A percentile compares a stretch with the other conserved stretches of the same genome.
These are phyloP conservation scores for Tenthredo notha DNA, from an alignment of 2,888 invertebrate species.

Conservation along the genomic window DNA sequence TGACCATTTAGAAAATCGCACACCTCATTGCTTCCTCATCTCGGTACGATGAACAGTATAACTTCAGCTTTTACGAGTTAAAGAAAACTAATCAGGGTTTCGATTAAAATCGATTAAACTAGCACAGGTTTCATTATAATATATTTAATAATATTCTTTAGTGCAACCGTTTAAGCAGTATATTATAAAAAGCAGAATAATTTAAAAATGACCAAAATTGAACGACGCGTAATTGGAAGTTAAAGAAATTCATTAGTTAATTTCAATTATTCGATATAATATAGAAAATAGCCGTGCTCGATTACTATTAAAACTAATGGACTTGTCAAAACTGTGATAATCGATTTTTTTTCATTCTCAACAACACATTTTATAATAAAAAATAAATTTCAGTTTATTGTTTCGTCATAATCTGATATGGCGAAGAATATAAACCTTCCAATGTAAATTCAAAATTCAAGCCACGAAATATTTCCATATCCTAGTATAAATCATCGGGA, in stretches of 20 bases:
- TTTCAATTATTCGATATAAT: neutral
- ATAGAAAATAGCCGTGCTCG: slow-evolving; percentile 4
- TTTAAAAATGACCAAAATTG: neutral
- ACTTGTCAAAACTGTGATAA: neutral
- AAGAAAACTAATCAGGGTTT: neutral
- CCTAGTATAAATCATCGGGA: slow-evolving; percentile 2
- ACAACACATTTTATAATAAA: neutral
- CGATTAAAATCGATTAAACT: neutral
- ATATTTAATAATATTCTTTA: neutral
- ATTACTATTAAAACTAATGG: slow-evolving; percentile 14
- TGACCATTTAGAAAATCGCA: slow-evolving; percentile 34
- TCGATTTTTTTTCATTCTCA: neutral
- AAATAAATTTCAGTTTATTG: neutral
- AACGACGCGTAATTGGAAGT: neutral
- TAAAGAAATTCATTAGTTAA: neutral
- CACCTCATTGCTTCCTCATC: neutral
- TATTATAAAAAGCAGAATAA: neutral
- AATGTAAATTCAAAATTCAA: neutral
- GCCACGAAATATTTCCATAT: neutral
- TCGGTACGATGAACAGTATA: neutral
- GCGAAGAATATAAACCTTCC: neutral
- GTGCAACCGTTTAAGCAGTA: neutral
- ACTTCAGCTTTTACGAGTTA: neutral
- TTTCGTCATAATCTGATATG: no score
- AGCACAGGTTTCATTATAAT: neutral